Evolutionary conservation across 1,140 invertebrate species (phyloP).

Genomic region (Hyposmocoma kahamanoa): DNA sequence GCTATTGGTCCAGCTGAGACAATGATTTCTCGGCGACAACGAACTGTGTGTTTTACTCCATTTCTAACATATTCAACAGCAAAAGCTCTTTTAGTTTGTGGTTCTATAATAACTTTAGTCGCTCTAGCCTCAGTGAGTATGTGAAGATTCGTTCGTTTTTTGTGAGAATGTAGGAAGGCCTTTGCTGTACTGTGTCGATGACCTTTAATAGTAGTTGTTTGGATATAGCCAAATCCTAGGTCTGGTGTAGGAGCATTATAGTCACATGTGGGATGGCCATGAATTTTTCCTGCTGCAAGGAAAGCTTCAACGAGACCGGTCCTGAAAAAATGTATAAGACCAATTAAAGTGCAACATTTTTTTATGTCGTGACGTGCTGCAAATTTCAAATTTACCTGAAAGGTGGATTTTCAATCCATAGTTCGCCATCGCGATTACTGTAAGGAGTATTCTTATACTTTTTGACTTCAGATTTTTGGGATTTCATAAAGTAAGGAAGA

Average conservation of each 20-base stretch:
- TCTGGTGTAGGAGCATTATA: slow-evolving; percentile 79
- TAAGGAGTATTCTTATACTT: slow-evolving; percentile 71
- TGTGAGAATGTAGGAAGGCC: slow-evolving; percentile 75
- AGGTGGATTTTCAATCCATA: slow-evolving; percentile 74
- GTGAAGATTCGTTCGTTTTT: slow-evolving; percentile 79
- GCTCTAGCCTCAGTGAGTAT: slow-evolving; percentile 76
- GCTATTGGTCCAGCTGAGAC: slow-evolving; percentile 84
- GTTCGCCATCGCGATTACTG: slow-evolving; percentile 74
- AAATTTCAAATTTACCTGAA: slow-evolving; percentile 49
- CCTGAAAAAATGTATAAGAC: slow-evolving; percentile 67
- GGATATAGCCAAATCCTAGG: slow-evolving; percentile 79
- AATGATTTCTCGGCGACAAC: slow-evolving; percentile 79
- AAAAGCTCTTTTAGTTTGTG: slow-evolving; percentile 75
- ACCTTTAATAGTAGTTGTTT: slow-evolving; percentile 77
- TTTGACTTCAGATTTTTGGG: slow-evolving; percentile 73
- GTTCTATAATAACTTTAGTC: slow-evolving; percentile 78
- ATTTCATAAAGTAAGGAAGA: slow-evolving; percentile 79
- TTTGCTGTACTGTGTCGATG: slow-evolving; percentile 73
- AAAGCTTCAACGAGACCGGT: slow-evolving; percentile 76
- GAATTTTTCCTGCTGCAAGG: slow-evolving; percentile 75
- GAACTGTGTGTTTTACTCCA: slow-evolving; percentile 58
- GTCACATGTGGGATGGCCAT: slow-evolving; percentile 76
- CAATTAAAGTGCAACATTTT: neutral
- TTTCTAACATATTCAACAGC: slow-evolving; percentile 78
- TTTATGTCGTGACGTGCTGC: neutral